Evolutionary conservation across 2,888 invertebrate species (phyloP), one percentile per base, ranked within the genome.

Genomic region (Tridacna gigas): DNA sequence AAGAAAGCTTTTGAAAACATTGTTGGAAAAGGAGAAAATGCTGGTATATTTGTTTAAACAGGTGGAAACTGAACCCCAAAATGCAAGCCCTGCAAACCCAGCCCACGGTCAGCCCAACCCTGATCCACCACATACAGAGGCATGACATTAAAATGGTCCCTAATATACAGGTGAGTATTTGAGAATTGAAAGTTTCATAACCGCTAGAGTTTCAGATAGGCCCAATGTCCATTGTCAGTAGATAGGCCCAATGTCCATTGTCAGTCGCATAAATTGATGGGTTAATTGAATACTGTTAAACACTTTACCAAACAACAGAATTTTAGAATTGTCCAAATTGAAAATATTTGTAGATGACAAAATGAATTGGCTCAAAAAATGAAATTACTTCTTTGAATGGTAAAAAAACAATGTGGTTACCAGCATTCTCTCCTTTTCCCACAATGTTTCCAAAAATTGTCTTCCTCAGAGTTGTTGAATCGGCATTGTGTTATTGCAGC

Each of bases 121-220:
- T 94, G n/a, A 88, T 93, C n/a, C 94, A 94, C 77, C 93, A 94
- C 84, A 93, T 94, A 77, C 94, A 94, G 88, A 86, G 94, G 77
- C 80, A 86, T 25, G 83, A 93, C 26, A 90, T 94, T 71, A 89
- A 86, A 69, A 82, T 94, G 63, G 91, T 91, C 2, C 92, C 93
- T 2, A 92, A 94, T 83, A 90, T 94, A n/a, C 87, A 91, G 90
- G 94, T 93, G 79, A 25, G 12, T 7, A 2, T 48, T 26, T 2
- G 22, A 48, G 5, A 4, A 20, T n/a, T 37, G 9, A 56, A 3
- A 56, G 18, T n/a, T 20, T n/a, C 18, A 2, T 37, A 37, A 37
- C 37, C n/a, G n/a, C n/a, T n/a, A n/a, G n/a, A n/a, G n/a, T n/a
- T n/a, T n/a, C n/a, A n/a, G n/a, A n/a, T n/a, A n/a, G n/a, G n/a